Conservation (phyloP, 2,797 vertebrate genomes). For the Gadopsis marmoratus region DNA sequence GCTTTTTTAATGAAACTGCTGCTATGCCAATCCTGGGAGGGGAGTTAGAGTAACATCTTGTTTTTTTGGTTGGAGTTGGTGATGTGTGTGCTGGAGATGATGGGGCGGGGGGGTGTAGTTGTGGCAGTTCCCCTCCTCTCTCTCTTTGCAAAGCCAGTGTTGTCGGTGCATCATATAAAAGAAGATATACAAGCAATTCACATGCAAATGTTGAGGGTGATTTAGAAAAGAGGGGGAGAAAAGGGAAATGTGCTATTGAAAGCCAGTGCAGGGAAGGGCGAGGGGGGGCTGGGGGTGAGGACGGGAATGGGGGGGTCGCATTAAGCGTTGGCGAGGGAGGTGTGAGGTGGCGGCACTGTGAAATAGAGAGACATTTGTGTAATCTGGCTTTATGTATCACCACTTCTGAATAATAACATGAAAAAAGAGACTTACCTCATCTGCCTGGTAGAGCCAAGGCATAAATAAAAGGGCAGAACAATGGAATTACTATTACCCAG, state of each 20-base stretch:
- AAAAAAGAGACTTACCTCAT: conserved; percentile 95
- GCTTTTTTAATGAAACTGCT: conserved; percentile 81
- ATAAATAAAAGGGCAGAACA: conserved; percentile 97
- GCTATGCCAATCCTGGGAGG: conserved; percentile 72
- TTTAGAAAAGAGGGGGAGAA: conserved; percentile 86
- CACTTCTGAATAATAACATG: conserved; percentile 98
- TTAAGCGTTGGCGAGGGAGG: conserved; percentile 86
- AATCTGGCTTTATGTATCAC: conserved; percentile 98
- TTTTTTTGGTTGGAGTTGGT: conserved; percentile 59
- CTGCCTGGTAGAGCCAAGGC: conserved; percentile 98
- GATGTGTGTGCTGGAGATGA: conserved; percentile 47
- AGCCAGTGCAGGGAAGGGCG: conserved; percentile 80
- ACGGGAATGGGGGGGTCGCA: conserved; percentile 55
- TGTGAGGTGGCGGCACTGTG: conserved; percentile 85
- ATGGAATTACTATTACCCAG: conserved; percentile 96
- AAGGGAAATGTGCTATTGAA: conserved; percentile 88
- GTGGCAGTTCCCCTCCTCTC: conserved; percentile 70
- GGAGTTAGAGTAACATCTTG: conserved; percentile 83
- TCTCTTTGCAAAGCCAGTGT: conserved; percentile 86
- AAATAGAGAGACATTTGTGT: conserved; percentile 98
- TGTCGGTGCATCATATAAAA: conserved; percentile 91
- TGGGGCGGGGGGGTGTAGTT: conserved; percentile 36
- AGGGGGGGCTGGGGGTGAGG: conserved; percentile 30
- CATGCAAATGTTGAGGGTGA: conserved; percentile 89
- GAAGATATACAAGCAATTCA: conserved; percentile 92